Evolutionary conservation across 2,888 invertebrate genomes (phyloP), one percentile per base, ranked within the genome.

Genomic region (Plusia festucae): DNA sequence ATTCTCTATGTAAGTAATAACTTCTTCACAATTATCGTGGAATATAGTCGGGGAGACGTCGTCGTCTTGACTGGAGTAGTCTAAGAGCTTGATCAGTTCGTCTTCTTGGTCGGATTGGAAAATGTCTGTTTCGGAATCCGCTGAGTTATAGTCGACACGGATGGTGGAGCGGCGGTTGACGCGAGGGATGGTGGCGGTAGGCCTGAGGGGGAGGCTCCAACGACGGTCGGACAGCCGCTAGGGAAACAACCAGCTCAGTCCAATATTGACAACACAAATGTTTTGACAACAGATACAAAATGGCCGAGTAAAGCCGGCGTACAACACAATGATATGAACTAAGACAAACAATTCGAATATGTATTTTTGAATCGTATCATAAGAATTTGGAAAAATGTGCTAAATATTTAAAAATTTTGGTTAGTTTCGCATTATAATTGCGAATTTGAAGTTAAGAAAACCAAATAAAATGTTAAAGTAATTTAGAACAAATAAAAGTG

Each of bases 51-150:
- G 93, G 3, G 94, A 94, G 16, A 95, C 89, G 74, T 96, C 96
- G 76, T 96, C 95, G 74, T 96, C 96, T 85, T 96, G 96, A 78
- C 96, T 96, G 80, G 96, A 96, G 88, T 96, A 96, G 92, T 97
- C 97, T 81, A 97, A 94, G 82, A 97, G 96, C 82, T 97, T 96
- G 83, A 97, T 94, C 56, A 97, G 95, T 91, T 97, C 97, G 78
- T 97, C 97, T 86, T 97, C 97, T 91, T 97, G 97, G 88, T 97
- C 97, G 20, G 97, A 97, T 88, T 97, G 96, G 95, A 97, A 97
- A 95, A 97, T 96, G 88, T 97, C 97, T 54, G 97, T 97, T 89
- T 97, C 97, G 32, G 97, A 97, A 89, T 97, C 97, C 75, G 93
- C 93, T 0, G 93, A 92, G 76, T 92, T 91, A 78, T 92, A 92